Evolutionary conservation across 2,113 vertebrate species (phyloP).

Genomic region (Mobula birostris): DNA sequence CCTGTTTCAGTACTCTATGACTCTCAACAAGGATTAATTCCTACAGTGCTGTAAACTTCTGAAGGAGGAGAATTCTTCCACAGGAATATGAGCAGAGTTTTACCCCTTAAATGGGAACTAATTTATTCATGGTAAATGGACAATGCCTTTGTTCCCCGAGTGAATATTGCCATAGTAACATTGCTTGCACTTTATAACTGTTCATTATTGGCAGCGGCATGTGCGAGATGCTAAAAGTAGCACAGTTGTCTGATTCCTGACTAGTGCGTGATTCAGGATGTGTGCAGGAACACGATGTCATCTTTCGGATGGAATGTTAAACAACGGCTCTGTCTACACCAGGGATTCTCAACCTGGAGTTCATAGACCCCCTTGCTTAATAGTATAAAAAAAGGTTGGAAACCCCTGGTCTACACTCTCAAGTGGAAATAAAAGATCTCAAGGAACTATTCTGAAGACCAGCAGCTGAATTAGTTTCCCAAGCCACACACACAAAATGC

Average conservation of each 20-base stretch:
- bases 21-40: not conserved
- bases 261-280: not conserved
- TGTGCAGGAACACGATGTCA: not conserved
- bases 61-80: not conserved
- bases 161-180: not conserved
- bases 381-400: no score
- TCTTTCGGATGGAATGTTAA: not conserved
- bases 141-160: not conserved
- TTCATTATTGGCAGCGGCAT: not conserved
- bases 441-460: not conserved
- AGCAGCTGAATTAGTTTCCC: no score
- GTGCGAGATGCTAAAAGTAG: not conserved
- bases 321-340: not conserved
- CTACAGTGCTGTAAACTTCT: not conserved
- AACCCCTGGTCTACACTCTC: not conserved
- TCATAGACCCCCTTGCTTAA: no score
- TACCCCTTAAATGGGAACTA: not conserved
- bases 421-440: not conserved
- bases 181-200: not conserved
- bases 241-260: not conserved
- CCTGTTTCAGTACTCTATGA: no score
- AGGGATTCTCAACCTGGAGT: no score
- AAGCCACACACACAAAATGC: no score
- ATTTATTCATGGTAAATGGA: not conserved
- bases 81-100: not conserved